Conservation (phyloP, 2,797 vertebrate species). For the Gallinago solitaria region DNA sequence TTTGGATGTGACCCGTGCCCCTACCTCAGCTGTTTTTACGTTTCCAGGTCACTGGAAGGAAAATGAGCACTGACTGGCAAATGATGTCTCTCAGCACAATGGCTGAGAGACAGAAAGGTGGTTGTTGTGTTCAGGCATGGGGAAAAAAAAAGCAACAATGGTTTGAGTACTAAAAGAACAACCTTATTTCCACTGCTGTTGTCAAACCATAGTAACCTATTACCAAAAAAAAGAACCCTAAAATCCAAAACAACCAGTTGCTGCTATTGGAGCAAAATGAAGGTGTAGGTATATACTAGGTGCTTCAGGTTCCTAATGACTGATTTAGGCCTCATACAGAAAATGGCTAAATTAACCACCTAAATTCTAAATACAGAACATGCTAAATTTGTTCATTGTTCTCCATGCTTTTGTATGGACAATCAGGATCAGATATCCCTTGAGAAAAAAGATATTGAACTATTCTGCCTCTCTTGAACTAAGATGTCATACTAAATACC, state of each 20-base stretch:
- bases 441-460: background rate
- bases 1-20: too few species aligned
- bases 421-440: background rate
- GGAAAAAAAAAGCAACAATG: background rate
- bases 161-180: fast-evolving
- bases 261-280: background rate
- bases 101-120: background rate
- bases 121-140: background rate
- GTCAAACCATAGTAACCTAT: background rate
- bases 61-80: background rate
- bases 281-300: background rate
- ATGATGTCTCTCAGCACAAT: background rate
- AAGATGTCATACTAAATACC: background rate
- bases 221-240: background rate
- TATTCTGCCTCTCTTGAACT: background rate
- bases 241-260: background rate
- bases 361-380: background rate
- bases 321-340: background rate
- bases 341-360: background rate
- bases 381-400: background rate
- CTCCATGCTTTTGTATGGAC: background rate
- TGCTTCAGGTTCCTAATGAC: background rate
- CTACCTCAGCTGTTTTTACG: background rate
- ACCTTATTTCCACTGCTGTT: background rate
- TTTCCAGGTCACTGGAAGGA: background rate